Evolutionary conservation across 2,888 invertebrate genomes (phyloP).

Genomic region (Meiosimyza decipiens): DNA sequence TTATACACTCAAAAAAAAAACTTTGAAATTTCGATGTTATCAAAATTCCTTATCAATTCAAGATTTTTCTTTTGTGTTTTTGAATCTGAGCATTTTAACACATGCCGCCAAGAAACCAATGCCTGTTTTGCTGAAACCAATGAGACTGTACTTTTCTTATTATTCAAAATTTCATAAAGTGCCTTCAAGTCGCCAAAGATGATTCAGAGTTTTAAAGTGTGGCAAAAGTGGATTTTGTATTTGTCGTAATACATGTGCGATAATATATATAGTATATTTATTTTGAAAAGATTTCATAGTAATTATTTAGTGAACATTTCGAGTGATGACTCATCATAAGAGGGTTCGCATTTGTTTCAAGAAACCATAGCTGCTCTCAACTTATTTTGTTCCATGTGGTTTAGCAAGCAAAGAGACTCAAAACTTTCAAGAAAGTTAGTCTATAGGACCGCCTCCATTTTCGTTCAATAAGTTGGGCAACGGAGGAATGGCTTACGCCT

Average conservation of each 20-base stretch:
- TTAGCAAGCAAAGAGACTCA: too few species aligned
- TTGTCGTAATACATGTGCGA: background rate
- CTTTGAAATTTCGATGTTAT: conserved; percentile 21
- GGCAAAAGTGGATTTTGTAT: conserved; percentile 37
- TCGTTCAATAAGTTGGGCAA: too few species aligned
- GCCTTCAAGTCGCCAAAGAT: conserved; percentile 7
- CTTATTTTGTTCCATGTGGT: too few species aligned
- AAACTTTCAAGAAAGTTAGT: too few species aligned
- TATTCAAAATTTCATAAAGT: conserved; percentile 24
- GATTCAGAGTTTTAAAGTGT: background rate
- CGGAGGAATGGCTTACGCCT: too few species aligned
- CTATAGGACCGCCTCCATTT: too few species aligned
- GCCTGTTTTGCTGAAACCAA: conserved; percentile 66
- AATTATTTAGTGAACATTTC: too few species aligned
- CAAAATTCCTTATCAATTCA: conserved; percentile 5
- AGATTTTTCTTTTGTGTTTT: conserved; percentile 24
- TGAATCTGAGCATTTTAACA: conserved; percentile 60
- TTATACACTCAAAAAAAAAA: conserved; percentile 43
- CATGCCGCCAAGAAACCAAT: conserved; percentile 84
- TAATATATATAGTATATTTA: too few species aligned
- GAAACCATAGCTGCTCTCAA: too few species aligned
- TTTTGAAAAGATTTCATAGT: too few species aligned
- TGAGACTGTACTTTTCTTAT: conserved; percentile 36
- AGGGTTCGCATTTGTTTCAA: too few species aligned
- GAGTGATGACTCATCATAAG: too few species aligned